Conservation (phyloP, 2,113 vertebrate genomes). For the Merops nubicus region DNA sequence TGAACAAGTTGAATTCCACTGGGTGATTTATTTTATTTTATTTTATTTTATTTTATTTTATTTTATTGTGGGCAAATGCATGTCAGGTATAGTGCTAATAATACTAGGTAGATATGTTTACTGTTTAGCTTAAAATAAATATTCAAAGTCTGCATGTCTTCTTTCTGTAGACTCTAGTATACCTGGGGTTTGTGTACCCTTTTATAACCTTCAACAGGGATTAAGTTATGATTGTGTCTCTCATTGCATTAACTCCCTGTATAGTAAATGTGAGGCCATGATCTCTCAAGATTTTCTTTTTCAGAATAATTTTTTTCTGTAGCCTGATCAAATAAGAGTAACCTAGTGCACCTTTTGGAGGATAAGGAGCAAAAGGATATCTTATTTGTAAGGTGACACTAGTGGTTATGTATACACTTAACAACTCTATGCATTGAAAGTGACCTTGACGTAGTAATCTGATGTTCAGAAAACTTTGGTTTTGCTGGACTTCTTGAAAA, state of each 20-base stretch:
- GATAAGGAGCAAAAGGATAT: background rate
- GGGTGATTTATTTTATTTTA: background rate
- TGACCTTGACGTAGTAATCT: background rate
- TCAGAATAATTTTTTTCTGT: background rate
- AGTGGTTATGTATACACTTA: background rate
- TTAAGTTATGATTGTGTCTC: background rate
- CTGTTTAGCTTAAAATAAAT: background rate
- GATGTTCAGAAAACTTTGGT: constrained; percentile 6
- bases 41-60: background rate
- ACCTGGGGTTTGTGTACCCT: background rate
- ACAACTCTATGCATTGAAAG: background rate
- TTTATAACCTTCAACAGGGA: background rate
- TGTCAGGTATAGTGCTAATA: background rate
- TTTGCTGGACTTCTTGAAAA: constrained; percentile 20
- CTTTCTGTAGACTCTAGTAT: background rate
- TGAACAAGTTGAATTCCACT: background rate
- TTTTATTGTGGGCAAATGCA: background rate
- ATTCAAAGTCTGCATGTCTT: background rate
- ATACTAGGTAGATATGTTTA: background rate
- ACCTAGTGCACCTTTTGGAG: background rate
- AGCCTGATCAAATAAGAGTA: background rate
- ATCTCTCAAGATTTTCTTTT: background rate
- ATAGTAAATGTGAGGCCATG: background rate
- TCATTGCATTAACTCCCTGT: background rate
- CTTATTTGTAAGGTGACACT: background rate